Evolutionary conservation across 2,888 invertebrate species (phyloP), one percentile per base, ranked within the genome.

Genomic region (Siphlonurus alternatus): DNA sequence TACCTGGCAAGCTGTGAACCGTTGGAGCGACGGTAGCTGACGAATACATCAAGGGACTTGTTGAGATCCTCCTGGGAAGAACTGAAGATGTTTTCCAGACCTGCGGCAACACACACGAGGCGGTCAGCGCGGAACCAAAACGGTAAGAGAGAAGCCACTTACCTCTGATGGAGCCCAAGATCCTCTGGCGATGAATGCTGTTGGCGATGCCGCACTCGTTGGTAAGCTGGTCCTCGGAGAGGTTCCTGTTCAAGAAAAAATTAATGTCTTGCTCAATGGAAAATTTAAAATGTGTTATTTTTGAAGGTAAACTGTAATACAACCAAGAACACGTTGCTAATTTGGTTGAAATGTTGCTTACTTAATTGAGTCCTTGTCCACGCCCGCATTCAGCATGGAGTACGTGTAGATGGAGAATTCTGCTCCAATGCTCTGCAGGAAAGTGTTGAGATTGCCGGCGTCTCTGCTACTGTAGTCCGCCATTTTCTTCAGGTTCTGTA

Each of bases 321-420:
- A n/a, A n/a, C n/a, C n/a, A n/a, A n/a, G n/a, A n/a, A n/a, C n/a
- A n/a, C 10, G 18, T 53, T 53, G 53, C 10, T 15, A 53, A 53
- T 53, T 53, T 53, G 53, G 18, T 15, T 10, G 53, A 53, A 53
- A 53, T 15, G 23, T 23, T 25, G 61, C 65, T 53, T 25, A 69
- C 67, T 89, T 84, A 66, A 99, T 82, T 10, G 90, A 87, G 69
- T 89, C 89, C 73, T 88, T 89, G 75, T 97, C 96, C 51, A 98
- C 91, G 19, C 98, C 98, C 24, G 93, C 90, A 73, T 94, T 92
- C 63, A 99, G 78, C 90, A 99, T 91, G 63, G 89, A 87, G 77
- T 99, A 99, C 0, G 98, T 96, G 77, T 99, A 99, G 69, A 92
- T 94, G 63, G 92, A 89, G 75, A 94, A 93, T 74, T 95, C 95